A percentile compares a stretch with the other conserved stretches of the same genome.
Conservation (phyloP, 2,113 vertebrate species). For the Misgurnus anguillicaudatus region DNA sequence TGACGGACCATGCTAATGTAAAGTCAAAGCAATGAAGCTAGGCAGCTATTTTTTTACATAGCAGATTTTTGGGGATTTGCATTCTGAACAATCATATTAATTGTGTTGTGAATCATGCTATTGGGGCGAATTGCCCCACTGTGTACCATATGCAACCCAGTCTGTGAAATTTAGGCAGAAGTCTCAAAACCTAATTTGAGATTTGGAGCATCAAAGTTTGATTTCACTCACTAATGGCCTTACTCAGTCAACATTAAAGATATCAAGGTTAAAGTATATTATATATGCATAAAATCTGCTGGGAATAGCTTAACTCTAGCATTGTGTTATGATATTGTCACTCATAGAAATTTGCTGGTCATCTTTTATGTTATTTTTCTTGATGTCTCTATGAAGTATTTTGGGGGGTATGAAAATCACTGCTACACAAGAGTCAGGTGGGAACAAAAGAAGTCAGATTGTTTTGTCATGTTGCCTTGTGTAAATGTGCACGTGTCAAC, state of each 20-base stretch:
- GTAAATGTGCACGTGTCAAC: conserved; percentile 31
- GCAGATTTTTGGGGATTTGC: conserved; percentile 31
- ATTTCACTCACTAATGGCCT: no score
- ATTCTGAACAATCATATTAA: neutral
- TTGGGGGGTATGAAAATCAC: neutral
- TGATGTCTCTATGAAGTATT: neutral
- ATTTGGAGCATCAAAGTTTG: no score
- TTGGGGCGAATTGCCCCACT: conserved; percentile 4
- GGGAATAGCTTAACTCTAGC: no score
- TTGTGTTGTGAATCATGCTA: conserved; percentile 4
- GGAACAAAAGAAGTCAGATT: conserved; percentile 38
- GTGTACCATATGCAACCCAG: neutral
- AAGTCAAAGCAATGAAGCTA: conserved; percentile 13
- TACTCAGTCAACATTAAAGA: no score
- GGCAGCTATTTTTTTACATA: conserved; percentile 42
- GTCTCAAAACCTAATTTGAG: no score
- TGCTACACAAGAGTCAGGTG: neutral
- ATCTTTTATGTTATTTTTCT: no score
- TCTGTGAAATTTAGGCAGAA: no score
- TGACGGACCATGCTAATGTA: conserved; percentile 4
- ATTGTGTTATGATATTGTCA: no score
- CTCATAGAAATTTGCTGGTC: no score
- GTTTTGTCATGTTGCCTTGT: conserved; percentile 30
- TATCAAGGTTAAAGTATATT: no score
- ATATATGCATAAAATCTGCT: no score